These are phyloP conservation scores for Muscidifurax raptorellus DNA, from an alignment of 1,140 invertebrate genomes.

Conservation along the genomic window DNA sequence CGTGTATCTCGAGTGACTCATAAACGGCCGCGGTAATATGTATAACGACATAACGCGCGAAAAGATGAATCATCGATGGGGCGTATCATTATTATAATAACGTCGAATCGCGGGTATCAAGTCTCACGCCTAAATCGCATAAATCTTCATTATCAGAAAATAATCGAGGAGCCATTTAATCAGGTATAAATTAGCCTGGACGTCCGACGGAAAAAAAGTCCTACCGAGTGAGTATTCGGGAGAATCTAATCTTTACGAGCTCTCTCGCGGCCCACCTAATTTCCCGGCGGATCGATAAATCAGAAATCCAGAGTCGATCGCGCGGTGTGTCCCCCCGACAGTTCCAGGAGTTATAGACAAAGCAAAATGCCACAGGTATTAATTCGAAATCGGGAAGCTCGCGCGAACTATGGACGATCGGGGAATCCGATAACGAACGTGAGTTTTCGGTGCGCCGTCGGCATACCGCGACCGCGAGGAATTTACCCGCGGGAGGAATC, in stretches of 20 bases:
- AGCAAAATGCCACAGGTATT: neutral
- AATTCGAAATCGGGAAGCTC: slow-evolving; percentile 18
- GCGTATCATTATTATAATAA: too few relatives aligned
- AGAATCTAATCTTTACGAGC: neutral
- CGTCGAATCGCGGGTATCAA: neutral
- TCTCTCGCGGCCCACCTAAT: slow-evolving; percentile 18
- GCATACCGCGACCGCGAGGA: slow-evolving; percentile 63
- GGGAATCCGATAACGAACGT: slow-evolving; percentile 62
- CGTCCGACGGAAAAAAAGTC: neutral
- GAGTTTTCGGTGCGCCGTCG: slow-evolving; percentile 59
- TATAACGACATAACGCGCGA: slow-evolving; percentile 49
- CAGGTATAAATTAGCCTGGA: slow-evolving; percentile 29
- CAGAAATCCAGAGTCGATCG: neutral
- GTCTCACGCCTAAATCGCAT: neutral
- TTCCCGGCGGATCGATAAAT: slow-evolving; percentile 33
- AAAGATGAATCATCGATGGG: neutral
- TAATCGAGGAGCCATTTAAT: slow-evolving; percentile 9
- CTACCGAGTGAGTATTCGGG: too few relatives aligned
- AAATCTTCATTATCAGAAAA: slow-evolving; percentile 35
- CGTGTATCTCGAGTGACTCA: slow-evolving; percentile 57
- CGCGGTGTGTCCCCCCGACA: too few relatives aligned
- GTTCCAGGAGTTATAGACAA: slow-evolving; percentile 19
- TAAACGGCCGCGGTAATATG: slow-evolving; percentile 15
- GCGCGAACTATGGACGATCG: slow-evolving; percentile 53
- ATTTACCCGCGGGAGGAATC: slow-evolving; percentile 58